Conservation (phyloP, 2,113 vertebrate species). For the Petrocephalus zakoni region DNA sequence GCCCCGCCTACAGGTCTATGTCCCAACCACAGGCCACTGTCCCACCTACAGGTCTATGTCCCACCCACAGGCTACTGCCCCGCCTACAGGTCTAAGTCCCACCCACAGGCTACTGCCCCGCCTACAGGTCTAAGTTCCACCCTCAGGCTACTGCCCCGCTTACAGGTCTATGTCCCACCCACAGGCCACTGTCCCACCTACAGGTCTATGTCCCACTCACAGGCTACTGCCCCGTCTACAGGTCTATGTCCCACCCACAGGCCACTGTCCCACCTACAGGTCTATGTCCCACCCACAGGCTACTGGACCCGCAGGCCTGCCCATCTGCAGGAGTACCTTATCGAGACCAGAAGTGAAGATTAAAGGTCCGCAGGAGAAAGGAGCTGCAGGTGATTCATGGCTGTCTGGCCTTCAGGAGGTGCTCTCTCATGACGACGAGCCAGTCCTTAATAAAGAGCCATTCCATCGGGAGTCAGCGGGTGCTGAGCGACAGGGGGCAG, state of each 20-base stretch:
- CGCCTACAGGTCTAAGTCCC: too few species aligned
- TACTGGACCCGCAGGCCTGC: background rate
- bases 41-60: background rate
- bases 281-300: too few species aligned
- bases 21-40: background rate
- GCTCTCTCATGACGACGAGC: conserved; percentile 19
- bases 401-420: conserved; percentile 31
- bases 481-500: conserved; percentile 20
- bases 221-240: background rate
- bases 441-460: conserved; percentile 58
- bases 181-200: too few species aligned
- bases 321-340: background rate
- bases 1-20: too few species aligned
- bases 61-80: too few species aligned
- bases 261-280: too few species aligned
- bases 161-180: too few species aligned
- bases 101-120: too few species aligned
- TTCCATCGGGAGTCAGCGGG: conserved; percentile 52
- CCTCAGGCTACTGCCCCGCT: too few species aligned
- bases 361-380: conserved; percentile 26
- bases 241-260: too few species aligned
- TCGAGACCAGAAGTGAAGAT: conserved; percentile 15
- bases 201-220: too few species aligned
- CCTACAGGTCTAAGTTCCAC: too few species aligned
- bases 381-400: conserved; percentile 43